Evolutionary conservation across 1,140 invertebrate genomes (phyloP), one percentile per base, ranked within the genome.

Genomic region (Drosophila arawakana): DNA sequence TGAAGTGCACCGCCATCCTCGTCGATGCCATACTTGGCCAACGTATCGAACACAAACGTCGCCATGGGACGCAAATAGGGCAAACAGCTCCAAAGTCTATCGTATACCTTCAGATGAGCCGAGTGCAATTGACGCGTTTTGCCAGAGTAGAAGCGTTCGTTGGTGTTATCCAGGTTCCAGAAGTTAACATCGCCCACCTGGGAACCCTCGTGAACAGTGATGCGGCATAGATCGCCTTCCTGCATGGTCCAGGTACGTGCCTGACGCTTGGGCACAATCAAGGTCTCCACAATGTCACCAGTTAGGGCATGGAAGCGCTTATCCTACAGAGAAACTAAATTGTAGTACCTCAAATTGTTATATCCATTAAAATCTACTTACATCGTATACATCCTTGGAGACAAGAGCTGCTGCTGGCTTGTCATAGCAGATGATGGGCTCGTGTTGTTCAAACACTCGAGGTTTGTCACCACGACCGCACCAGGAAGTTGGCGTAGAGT

Each of bases 151-250:
- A 94, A 93, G 25, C 92, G 86, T 58, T 94, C 93, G 25, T 91
- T 83, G 0, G 83, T 81, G 74, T 94, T 93, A 0, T 94, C 82
- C 18, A 92, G 59, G 69, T 93, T 93, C 93, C 93, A 94, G 21
- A 94, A 88, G 62, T 94, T 94, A 2, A 93, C 9, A 74, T 94
- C 93, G 10, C 92, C 93, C 44, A 94, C 93, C 69, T 93, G 93
- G 0, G 93, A 76, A 11, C 92, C 93, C 72, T 93, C 93, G 34
- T 85, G 78, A 2, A 93, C 75, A 0, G 91, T 92, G 3, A 93
- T 78, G 8, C 93, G 85, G 59, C 93, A 93, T 0, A 93, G 78
- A 52, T 93, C 93, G 5, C 90, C 92, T 37, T 71, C 41, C 37
- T 83, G 78, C 92, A 93, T 85, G 0, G 78, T 90, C 93, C 93